A percentile compares a stretch with the other conserved stretches of the same genome.
Conservation (phyloP, 2,797 vertebrate genomes). For the Malurus splendens region DNA sequence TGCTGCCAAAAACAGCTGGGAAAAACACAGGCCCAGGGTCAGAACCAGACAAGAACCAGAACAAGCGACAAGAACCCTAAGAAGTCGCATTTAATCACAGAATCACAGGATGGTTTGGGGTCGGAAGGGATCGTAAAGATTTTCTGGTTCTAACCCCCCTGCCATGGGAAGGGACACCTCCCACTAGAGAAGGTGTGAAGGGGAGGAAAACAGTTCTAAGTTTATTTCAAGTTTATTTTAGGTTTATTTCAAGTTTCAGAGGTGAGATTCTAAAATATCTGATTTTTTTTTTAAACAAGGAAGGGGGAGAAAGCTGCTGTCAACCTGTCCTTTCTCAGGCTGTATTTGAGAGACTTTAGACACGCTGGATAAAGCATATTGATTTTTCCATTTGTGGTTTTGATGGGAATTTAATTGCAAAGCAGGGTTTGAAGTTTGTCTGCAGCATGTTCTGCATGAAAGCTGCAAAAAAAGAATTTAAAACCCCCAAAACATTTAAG, state of each 20-base stretch:
- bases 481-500: not conserved
- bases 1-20: not conserved
- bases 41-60: not conserved
- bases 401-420: slow-evolving; percentile 14
- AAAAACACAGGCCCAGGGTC: not conserved
- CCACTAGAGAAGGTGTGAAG: not conserved
- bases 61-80: too few relatives aligned
- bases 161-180: not conserved
- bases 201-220: not conserved
- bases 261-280: not conserved
- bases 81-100: not conserved
- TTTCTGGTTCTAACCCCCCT: not conserved
- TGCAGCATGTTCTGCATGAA: not conserved
- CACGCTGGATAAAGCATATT: not conserved
- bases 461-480: not conserved
- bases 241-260: not conserved
- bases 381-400: slow-evolving; percentile 3
- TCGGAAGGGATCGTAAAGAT: not conserved
- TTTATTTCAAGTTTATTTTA: not conserved
- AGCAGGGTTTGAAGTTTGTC: not conserved
- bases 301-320: rapidly evolving
- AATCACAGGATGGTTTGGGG: not conserved
- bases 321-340: not conserved
- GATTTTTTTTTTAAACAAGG: not conserved
- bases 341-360: not conserved